phyloP scores from a whole-genome alignment of 2,797 vertebrate genomes.

The Phoxinus dragarum region DNA sequence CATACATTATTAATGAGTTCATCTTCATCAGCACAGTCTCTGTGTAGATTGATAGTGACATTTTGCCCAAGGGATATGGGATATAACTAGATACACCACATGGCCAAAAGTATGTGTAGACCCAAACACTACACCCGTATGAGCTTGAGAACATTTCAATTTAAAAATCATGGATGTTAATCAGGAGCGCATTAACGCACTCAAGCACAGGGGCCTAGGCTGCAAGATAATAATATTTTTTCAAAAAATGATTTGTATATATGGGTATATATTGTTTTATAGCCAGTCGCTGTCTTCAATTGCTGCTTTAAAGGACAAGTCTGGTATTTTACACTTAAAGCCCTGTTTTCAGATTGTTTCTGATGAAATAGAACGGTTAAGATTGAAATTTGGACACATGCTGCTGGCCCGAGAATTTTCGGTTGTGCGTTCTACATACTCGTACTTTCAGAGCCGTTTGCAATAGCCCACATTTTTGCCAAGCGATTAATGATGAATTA shows the following conservation, averaged over 20 bases:
- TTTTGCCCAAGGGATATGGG: conserved; percentile 30
- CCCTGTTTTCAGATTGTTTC: too few relatives aligned
- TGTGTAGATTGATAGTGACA: conserved; percentile 24
- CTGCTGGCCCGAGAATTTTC: too few relatives aligned
- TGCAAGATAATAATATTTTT: background rate
- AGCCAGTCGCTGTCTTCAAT: background rate
- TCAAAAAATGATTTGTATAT: background rate
- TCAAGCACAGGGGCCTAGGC: background rate
- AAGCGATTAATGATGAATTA: too few relatives aligned
- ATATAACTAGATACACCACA: background rate
- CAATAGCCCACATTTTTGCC: too few relatives aligned
- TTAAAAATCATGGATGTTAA: background rate
- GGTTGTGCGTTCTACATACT: too few relatives aligned
- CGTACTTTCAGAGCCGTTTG: too few relatives aligned
- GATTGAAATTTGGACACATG: too few relatives aligned
- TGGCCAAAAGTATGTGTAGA: background rate
- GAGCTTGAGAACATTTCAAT: background rate
- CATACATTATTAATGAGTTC: conserved; percentile 39
- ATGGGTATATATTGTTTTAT: background rate
- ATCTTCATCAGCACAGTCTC: conserved; percentile 23
- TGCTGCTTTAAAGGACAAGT: background rate
- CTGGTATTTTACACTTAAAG: too few relatives aligned
- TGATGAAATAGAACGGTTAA: too few relatives aligned
- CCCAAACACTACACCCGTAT: background rate
- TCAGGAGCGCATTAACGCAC: background rate